Percentiles rank a stretch among this genome's conserved stretches.
Conservation (phyloP, 64 coral and sea anemone species). For the Stichodactyla mertensii region DNA sequence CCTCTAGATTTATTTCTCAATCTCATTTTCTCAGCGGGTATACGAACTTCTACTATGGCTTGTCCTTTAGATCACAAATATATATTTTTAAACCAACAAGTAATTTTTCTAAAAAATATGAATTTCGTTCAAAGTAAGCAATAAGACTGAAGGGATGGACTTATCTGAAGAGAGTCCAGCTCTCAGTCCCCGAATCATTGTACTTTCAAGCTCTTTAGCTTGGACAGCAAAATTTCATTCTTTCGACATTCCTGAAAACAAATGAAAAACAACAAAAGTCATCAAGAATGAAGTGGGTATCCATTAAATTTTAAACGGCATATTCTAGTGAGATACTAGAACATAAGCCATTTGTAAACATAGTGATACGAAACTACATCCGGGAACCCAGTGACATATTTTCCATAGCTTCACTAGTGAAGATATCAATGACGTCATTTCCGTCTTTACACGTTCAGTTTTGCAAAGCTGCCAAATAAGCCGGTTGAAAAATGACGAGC, state of each 20-base stretch:
- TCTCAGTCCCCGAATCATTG: neutral
- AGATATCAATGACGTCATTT: no score
- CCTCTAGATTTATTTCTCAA: neutral
- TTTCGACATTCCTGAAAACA: constrained; percentile 88
- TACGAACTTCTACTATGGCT: neutral
- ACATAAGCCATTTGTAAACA: no score
- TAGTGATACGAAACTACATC: no score
- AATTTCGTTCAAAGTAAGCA: neutral
- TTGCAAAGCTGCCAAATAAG: no score
- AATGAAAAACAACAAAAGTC: neutral
- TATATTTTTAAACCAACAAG: neutral
- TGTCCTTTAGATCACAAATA: neutral
- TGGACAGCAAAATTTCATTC: constrained; percentile 94
- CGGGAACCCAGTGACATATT: no score
- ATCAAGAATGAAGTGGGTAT: neutral
- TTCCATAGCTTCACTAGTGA: no score
- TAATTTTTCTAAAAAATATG: neutral
- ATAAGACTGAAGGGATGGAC: neutral
- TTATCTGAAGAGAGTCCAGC: neutral
- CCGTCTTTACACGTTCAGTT: no score
- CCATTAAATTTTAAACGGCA: no score
- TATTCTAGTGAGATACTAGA: no score
- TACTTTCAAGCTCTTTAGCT: constrained; percentile 73
- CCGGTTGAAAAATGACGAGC: no score
- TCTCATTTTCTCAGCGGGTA: neutral